Base-by-base conservation (phyloP, 1,140 invertebrate genomes). In the Drosophila pectinifera region DNA sequence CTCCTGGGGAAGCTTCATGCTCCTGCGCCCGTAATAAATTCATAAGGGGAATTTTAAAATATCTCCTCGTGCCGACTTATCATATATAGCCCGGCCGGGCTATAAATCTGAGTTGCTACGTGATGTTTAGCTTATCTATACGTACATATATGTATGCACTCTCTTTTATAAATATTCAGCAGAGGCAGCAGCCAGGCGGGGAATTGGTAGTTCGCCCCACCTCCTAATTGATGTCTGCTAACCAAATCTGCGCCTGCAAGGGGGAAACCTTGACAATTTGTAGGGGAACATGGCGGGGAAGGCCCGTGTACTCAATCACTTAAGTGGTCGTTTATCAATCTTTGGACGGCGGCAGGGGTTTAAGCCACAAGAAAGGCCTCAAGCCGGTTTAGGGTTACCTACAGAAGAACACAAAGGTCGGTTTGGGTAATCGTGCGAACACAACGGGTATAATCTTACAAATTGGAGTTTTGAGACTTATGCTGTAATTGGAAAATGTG, bases 1-100 rank as follows among this genome's bases (percentile, higher is more conserved):
- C 41, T 61, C 53, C 56, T 36, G 48, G 22, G 14, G 5, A 24
- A n/a, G 39, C 49, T 67, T 55, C 20, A 24, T 31, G 49, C 42
- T 79, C 53, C 63, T 53, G 73, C 34, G 36, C 39, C 53, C 78
- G 76, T 84, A 64, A 84, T 84, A 84, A 84, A 84, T 84, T 84
- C 81, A 84, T 84, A 84, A 84, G 81, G 65, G 73, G 73, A 84
- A 84, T 84, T 84, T 73, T 64, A 83, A 84, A 84, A 81, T 74
- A 76, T 65, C 41, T 58, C 14, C 61, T 41, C 69, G 58, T 69
- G 58, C 73, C 45, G 62, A 59, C 59, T 76, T 67, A 51, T 63
- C 57, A 78, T 82, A 78, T 82, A 73, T 69, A 63, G 43, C 55
- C 54, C 39, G n/a, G 22, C 39, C 53, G 41, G 46, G 73, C 39